Evolutionary conservation across 2,113 vertebrate species (phyloP), one percentile per base, ranked within the genome.

Genomic region (Brienomyrus longianalis): DNA sequence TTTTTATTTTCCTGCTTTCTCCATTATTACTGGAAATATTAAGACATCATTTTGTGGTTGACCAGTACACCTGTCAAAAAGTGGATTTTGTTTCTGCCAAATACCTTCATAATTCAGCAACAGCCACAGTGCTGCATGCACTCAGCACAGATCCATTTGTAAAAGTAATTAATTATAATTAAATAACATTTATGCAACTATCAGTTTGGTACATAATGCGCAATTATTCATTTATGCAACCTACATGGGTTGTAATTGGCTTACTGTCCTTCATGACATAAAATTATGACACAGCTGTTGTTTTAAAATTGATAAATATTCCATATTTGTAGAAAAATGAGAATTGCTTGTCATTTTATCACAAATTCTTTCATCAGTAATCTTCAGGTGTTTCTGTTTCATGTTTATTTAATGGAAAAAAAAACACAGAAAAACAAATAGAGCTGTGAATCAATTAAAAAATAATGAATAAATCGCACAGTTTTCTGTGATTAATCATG

Each of bases 151-250:
- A 74, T 89, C 45, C 23, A 89, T 83, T 83, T 89, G 48, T 35
- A 89, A 27, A 83, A 50, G 31, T 80, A 89, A 80, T 80, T 83
- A 31, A 89, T 51, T 80, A 54, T 54, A 54, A 54, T 80, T 89
- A 70, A 77, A 80, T 89, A 89, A 89, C 88, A 51, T 52, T 39
- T 80, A 77, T 89, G 50, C 5, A 52, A 52, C 27, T 86, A 86
- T 80, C 23, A 31, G 23, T 86, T n/a, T 19, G 48, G 21, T 74
- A 23, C 43, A 47, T 50, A 15, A 74, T 27, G 15, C 2, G 5
- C 3, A 51, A 47, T 31, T 70, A 4, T 88, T 88, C 62, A 27
- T 74, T 66, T 74, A 70, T 43, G 59, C 56, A 59, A 10, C 3
- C 35, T 66, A 23, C 87, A 47, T 15, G n/a, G 23, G 47, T 21